Conservation (phyloP, 1,140 invertebrate species). For the Macrotrachela quadricornifera region DNA sequence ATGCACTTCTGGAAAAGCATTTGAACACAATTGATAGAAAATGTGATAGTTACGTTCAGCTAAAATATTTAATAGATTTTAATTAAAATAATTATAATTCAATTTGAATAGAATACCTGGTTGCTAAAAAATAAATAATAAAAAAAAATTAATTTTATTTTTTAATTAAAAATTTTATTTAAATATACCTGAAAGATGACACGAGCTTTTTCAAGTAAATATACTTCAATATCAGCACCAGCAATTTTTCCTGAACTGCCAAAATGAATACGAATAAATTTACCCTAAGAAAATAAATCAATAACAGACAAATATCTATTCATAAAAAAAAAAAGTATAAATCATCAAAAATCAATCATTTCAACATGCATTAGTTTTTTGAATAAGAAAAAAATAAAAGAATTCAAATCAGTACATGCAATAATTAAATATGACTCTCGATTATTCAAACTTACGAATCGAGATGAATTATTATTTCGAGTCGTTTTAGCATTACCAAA, state of each 20-base stretch:
- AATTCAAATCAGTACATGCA: too few relatives aligned
- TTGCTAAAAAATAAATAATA: too few relatives aligned
- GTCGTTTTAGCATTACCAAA: conserved; percentile 42
- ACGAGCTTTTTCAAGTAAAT: conserved; percentile 98
- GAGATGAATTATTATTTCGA: conserved; percentile 41
- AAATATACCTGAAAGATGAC: conserved; percentile 85
- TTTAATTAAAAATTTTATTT: too few relatives aligned
- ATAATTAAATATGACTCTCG: too few relatives aligned
- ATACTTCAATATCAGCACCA: conserved; percentile 99
- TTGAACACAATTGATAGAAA: conserved; percentile 99
- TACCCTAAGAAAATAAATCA: conserved; percentile 25
- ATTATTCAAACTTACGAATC: conserved; percentile 31
- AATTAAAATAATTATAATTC: too few relatives aligned
- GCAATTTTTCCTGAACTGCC: conserved; percentile 93
- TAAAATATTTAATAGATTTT: conserved; percentile 5
- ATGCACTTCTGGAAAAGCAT: conserved; percentile 43
- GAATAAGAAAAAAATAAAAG: too few relatives aligned
- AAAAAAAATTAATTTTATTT: too few relatives aligned
- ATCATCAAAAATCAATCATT: too few relatives aligned
- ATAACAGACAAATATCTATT: too few relatives aligned
- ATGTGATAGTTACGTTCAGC: conserved; percentile 98
- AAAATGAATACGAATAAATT: conserved; percentile 99
- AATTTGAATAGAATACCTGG: too few relatives aligned
- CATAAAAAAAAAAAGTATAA: too few relatives aligned
- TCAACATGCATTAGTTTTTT: too few relatives aligned